Conservation (phyloP, 2,888 invertebrate species). For the Eupelmus urozonus region DNA sequence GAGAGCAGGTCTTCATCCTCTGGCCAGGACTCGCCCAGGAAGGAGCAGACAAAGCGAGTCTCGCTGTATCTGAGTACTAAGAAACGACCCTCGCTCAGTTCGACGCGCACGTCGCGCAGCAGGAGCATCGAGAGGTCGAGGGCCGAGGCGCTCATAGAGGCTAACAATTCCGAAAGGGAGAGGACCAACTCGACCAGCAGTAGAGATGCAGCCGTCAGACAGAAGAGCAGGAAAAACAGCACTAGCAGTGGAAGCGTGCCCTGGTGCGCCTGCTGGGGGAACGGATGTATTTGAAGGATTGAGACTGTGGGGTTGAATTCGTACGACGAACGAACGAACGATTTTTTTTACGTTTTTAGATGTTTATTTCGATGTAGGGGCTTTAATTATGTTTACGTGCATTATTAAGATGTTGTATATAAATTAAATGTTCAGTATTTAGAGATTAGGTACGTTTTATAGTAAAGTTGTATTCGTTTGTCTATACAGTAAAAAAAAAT, state of each 20-base stretch:
- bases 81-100: constrained; percentile 69
- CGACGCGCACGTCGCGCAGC: constrained; percentile 69
- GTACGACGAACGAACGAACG: neutral
- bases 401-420: too few species aligned
- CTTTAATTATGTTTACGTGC: neutral
- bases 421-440: too few species aligned
- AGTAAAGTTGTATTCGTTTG: too few species aligned
- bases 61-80: constrained; percentile 71
- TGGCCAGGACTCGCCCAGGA: constrained; percentile 76
- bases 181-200: constrained; percentile 83
- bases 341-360: neutral
- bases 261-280: constrained; percentile 92
- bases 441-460: too few species aligned
- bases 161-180: constrained; percentile 81
- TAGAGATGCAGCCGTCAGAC: constrained; percentile 77
- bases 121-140: constrained; percentile 70
- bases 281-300: constrained; percentile 82
- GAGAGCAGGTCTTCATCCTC: constrained; percentile 76
- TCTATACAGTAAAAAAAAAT: too few species aligned
- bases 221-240: constrained; percentile 82
- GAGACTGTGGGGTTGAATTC: neutral
- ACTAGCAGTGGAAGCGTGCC: constrained; percentile 86
- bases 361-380: neutral
- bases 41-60: constrained; percentile 69
- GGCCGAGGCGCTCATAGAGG: constrained; percentile 63